These are phyloP conservation scores for Aleiodes sp. DNA, from an alignment of 1,140 invertebrate species.

Conservation along the genomic window DNA sequence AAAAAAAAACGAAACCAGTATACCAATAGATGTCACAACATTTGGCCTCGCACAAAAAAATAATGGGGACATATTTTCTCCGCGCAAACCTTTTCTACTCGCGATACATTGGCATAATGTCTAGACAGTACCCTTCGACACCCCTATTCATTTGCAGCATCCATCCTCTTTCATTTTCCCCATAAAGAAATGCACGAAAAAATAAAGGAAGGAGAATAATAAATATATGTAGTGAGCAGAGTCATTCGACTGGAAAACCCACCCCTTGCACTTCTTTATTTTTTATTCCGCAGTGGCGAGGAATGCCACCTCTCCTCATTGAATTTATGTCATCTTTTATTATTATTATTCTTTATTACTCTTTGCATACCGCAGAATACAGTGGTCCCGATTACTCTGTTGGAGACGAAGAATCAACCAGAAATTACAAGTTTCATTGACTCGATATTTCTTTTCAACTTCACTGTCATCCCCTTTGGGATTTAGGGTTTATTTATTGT, in stretches of 20 bases:
- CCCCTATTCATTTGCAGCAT: conserved; percentile 21
- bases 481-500: neutral
- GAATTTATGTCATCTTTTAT: neutral
- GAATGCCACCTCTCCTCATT: conserved; percentile 4
- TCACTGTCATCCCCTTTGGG: neutral
- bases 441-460: conserved; percentile 13
- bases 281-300: conserved; percentile 8
- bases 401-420: conserved; percentile 28
- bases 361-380: conserved; percentile 9
- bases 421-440: conserved; percentile 32
- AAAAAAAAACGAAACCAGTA: conserved; percentile 22
- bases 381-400: neutral
- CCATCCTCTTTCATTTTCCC: neutral
- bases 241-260: conserved; percentile 15
- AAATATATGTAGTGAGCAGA: neutral
- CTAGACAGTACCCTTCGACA: conserved; percentile 28
- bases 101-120: conserved; percentile 10
- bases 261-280: conserved; percentile 12
- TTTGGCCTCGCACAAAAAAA: conserved; percentile 22
- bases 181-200: neutral
- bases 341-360: too few relatives aligned
- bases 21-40: conserved; percentile 30
- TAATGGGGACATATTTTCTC: conserved; percentile 11
- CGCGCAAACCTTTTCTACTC: neutral
- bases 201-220: too few relatives aligned